A percentile compares a stretch with the other conserved stretches of the same genome.
phyloP scores from a whole-genome alignment of 2,888 invertebrate species.

The Athalia circularis region DNA sequence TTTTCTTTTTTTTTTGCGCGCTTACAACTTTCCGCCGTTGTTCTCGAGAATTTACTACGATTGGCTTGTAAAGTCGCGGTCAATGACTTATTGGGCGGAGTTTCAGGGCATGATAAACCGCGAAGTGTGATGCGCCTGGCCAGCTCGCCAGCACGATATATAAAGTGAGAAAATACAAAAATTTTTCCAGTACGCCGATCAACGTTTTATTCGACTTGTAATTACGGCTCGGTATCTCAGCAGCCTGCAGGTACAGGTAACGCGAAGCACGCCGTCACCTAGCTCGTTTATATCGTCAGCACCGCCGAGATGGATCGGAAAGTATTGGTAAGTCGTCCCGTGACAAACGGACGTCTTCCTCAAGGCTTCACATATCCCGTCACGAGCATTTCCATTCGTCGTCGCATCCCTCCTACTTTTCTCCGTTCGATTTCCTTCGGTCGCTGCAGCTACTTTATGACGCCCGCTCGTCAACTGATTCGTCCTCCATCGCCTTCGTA shows the following conservation, averaged over 20 bases:
- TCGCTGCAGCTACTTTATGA: no score
- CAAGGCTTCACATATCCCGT: neutral
- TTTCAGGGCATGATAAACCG: constrained; percentile 20
- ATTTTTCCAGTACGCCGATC: constrained; percentile 38
- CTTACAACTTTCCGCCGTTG: constrained; percentile 50
- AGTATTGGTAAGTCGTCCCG: constrained; percentile 34
- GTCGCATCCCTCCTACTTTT: no score
- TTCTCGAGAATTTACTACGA: neutral
- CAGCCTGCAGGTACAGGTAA: neutral
- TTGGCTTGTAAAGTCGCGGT: neutral
- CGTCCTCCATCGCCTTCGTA: no score
- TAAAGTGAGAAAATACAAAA: constrained; percentile 32
- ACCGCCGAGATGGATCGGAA: constrained; percentile 30
- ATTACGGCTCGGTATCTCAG: neutral
- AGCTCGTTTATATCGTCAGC: neutral
- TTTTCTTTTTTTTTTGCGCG: constrained; percentile 16
- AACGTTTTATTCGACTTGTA: constrained; percentile 34
- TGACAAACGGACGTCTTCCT: neutral
- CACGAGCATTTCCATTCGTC: constrained; percentile 1
- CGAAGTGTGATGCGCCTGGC: constrained; percentile 24
- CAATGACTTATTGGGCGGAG: constrained; percentile 36
- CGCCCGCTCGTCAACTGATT: no score
- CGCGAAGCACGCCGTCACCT: constrained; percentile 7
- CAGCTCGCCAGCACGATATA: constrained; percentile 25
- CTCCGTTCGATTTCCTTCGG: no score